A percentile compares a stretch with the other conserved stretches of the same genome.
These are phyloP conservation scores for Artibeus lituratus DNA, from an alignment of 2,797 vertebrate species.

Conservation along the genomic window DNA sequence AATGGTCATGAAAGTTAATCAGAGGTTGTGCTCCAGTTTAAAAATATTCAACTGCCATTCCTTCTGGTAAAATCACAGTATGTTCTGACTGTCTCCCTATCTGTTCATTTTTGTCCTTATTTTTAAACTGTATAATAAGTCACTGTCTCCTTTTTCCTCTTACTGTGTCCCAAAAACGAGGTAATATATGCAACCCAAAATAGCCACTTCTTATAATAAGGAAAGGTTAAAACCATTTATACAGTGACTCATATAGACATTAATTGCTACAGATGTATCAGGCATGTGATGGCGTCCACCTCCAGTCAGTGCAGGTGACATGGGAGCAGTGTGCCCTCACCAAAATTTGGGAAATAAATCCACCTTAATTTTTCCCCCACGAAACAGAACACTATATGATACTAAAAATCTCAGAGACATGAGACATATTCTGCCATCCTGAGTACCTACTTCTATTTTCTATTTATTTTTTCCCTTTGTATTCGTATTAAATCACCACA, in stretches of 20 bases:
- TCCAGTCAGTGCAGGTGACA: not conserved
- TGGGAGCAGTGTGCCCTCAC: not conserved
- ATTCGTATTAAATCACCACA: not conserved
- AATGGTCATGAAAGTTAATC: not conserved
- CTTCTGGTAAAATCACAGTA: not conserved
- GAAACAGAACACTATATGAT: not conserved
- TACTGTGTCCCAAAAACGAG: conserved; percentile 34
- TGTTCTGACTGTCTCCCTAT: conserved; percentile 20
- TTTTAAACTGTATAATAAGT: conserved; percentile 50
- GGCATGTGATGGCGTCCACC: not conserved
- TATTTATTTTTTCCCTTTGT: not conserved
- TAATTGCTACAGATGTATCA: not conserved
- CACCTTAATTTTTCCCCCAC: not conserved
- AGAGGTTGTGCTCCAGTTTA: not conserved
- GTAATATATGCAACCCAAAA: conserved; percentile 63
- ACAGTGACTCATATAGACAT: conserved; percentile 43
- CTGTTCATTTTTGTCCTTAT: conserved; percentile 51
- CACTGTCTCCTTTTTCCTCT: conserved; percentile 55
- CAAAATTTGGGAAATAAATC: not conserved
- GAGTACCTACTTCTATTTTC: not conserved
- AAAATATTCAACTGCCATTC: conserved; percentile 12
- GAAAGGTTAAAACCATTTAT: conserved; percentile 63
- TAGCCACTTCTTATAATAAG: conserved; percentile 54
- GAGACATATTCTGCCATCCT: not conserved
- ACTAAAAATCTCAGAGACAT: not conserved